Evolutionary conservation across 2,888 invertebrate genomes (phyloP).

Genomic region (Diarsia brunnea): DNA sequence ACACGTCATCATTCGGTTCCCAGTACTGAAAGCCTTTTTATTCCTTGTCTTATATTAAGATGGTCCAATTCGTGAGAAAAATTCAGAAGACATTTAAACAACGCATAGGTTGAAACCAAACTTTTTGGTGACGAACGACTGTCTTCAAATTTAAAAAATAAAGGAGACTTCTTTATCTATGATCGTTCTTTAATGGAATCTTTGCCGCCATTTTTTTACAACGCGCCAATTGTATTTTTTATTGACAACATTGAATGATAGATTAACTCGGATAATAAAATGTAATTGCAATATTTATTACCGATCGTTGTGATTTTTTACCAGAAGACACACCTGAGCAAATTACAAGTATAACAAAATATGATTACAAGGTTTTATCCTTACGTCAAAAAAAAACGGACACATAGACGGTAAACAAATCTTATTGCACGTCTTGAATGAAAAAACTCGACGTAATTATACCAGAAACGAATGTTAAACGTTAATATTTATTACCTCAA

Average conservation of each 20-base stretch:
- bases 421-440: constrained; percentile 67
- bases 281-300: constrained; percentile 69
- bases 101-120: constrained; percentile 48
- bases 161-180: constrained; percentile 28
- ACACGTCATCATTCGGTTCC: constrained; percentile 64
- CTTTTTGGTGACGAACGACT: constrained; percentile 31
- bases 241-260: constrained; percentile 39
- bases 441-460: constrained; percentile 80
- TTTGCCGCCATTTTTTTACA: constrained; percentile 57
- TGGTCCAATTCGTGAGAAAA: constrained; percentile 66
- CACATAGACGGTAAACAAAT: constrained; percentile 67
- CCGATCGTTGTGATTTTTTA: constrained; percentile 63
- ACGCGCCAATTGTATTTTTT: constrained; percentile 51
- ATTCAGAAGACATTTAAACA: constrained; percentile 52
- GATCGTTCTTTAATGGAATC: constrained; percentile 28
- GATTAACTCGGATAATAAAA: constrained; percentile 65
- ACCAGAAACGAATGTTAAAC: constrained; percentile 79
- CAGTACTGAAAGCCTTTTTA: constrained; percentile 65
- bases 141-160: constrained; percentile 21
- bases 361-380: constrained; percentile 66
- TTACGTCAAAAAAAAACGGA: constrained; percentile 51
- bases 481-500: constrained; percentile 79
- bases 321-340: constrained; percentile 47
- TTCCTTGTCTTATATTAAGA: constrained; percentile 56
- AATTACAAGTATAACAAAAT: constrained; percentile 69